These are phyloP conservation scores for Caenorhabditis latens DNA, from an alignment of 1,140 invertebrate genomes.

Conservation along the genomic window DNA sequence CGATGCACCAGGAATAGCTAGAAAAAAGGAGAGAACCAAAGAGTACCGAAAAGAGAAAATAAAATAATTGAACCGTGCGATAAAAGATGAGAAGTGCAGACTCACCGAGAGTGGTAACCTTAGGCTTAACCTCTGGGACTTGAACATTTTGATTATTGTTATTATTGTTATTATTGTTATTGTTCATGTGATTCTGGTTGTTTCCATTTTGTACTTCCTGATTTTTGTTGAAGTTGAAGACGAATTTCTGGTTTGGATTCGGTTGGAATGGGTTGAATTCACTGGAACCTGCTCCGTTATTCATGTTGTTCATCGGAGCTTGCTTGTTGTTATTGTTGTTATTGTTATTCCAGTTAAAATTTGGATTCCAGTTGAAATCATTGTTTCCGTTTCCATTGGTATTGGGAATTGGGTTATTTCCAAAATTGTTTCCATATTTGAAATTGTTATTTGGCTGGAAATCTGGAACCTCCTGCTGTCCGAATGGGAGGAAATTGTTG, in stretches of 20 bases:
- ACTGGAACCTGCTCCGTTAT: not conserved
- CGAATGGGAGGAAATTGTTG: constrained; percentile 8
- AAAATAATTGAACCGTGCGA: not conserved
- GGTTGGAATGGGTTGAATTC: constrained; percentile 57
- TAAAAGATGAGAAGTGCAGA: not conserved
- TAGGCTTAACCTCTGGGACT: constrained; percentile 5
- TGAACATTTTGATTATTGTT: constrained; percentile 45
- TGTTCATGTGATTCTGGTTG: not conserved
- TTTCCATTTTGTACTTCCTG: not conserved
- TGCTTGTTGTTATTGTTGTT: constrained; percentile 48
- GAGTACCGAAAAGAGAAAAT: constrained; percentile 9
- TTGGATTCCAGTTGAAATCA: constrained; percentile 42
- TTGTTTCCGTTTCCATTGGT: constrained; percentile 12
- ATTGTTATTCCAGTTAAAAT: constrained; percentile 56
- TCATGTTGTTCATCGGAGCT: constrained; percentile 40
- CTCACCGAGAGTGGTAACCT: constrained; percentile 59
- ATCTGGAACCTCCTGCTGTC: constrained; percentile 14
- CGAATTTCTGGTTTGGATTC: constrained; percentile 43
- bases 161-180: not conserved
- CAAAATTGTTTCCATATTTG: constrained; percentile 46
- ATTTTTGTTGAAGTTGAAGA: constrained; percentile 55
- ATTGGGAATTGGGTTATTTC: constrained; percentile 37
- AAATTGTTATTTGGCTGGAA: constrained; percentile 52
- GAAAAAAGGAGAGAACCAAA: constrained; percentile 37
- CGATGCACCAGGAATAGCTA: constrained; percentile 65